Conservation (phyloP, 2,113 vertebrate species). For the Hemiscyllium ocellatum region DNA sequence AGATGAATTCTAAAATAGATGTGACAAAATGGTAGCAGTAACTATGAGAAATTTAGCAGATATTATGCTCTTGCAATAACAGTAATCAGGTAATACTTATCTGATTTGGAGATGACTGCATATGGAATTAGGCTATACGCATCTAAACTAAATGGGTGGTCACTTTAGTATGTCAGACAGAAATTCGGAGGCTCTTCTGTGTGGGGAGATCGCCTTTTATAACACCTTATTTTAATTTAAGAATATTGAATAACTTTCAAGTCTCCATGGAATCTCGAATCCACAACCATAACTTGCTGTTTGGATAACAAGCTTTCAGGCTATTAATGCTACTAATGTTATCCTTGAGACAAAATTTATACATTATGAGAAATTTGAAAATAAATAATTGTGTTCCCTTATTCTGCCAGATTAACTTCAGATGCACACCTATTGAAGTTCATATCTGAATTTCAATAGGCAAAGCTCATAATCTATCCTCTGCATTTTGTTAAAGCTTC, state of each 20-base stretch:
- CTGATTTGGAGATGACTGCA: neutral
- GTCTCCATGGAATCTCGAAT: no score
- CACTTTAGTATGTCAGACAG: neutral
- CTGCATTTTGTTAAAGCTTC: neutral
- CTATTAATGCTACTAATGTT: neutral
- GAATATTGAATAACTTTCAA: neutral
- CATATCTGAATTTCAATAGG: neutral
- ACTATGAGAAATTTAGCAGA: neutral
- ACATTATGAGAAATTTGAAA: neutral
- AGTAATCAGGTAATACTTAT: neutral
- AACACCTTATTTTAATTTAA: neutral
- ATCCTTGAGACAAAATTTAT: neutral
- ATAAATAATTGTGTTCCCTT: neutral
- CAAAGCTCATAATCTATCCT: neutral
- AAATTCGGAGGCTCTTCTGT: neutral
- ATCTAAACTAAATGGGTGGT: neutral
- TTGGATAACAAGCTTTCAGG: neutral
- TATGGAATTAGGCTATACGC: neutral
- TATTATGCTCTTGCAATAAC: neutral
- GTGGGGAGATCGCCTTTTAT: neutral
- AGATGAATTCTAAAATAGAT: neutral
- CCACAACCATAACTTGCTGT: neutral
- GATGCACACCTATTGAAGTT: neutral
- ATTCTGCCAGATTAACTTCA: neutral
- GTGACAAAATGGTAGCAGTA: neutral